Percentiles rank a stretch among this genome's conserved stretches.
These are phyloP conservation scores for Gallinago undulata DNA, from an alignment of 2,113 vertebrate genomes.

Conservation along the genomic window DNA sequence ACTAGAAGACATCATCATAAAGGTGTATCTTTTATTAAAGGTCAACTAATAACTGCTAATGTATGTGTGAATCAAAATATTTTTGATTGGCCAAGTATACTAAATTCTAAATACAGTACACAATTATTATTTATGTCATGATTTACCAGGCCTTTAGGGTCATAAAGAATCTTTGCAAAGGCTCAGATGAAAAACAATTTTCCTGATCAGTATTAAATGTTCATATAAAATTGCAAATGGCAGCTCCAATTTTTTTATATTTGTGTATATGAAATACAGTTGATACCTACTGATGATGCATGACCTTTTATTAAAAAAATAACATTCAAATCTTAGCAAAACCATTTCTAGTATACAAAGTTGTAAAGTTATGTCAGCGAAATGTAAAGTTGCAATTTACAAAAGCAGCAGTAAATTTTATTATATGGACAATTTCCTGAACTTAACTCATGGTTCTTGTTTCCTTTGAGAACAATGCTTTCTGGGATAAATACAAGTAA, in stretches of 20 bases:
- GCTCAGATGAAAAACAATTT: conserved; percentile 61
- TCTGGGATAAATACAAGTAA: conserved; percentile 57
- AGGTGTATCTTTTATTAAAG: conserved; percentile 72
- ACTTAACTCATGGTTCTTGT: conserved; percentile 63
- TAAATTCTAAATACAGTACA: conserved; percentile 67
- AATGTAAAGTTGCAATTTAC: conserved; percentile 79
- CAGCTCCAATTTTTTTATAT: conserved; percentile 55
- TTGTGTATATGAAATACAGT: conserved; percentile 49
- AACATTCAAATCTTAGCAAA: conserved; percentile 78
- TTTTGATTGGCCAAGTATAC: conserved; percentile 63
- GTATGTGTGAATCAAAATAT: conserved; percentile 71
- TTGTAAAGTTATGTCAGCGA: conserved; percentile 75
- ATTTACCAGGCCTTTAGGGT: conserved; percentile 60
- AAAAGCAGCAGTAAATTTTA: conserved; percentile 75
- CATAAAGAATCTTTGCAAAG: conserved; percentile 58
- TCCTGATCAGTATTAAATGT: conserved; percentile 50
- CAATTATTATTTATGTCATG: conserved; percentile 34
- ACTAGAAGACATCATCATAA: conserved; percentile 78
- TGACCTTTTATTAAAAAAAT: conserved; percentile 77
- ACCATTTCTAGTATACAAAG: conserved; percentile 79
- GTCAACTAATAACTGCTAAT: conserved; percentile 87
- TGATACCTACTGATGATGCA: conserved; percentile 56
- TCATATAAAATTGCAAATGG: conserved; percentile 73
- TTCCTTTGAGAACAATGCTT: conserved; percentile 69
- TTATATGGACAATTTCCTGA: conserved; percentile 58